Evolutionary conservation across 1,140 invertebrate species (phyloP).

Genomic region (Lepeophtheirus salmonis): DNA sequence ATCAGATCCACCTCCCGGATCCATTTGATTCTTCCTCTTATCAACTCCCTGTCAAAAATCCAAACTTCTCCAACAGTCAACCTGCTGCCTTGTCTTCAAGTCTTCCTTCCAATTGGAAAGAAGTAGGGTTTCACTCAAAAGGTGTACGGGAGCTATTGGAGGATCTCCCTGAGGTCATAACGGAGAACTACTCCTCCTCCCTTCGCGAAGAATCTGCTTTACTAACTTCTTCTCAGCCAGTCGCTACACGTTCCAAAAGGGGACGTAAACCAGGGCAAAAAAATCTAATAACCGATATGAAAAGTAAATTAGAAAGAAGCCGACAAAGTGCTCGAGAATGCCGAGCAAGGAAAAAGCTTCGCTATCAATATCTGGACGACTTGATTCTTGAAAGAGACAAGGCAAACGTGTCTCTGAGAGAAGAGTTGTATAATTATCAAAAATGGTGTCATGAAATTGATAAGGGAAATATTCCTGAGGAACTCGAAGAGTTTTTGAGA

Average conservation of each 20-base stretch:
- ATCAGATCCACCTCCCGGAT: not conserved
- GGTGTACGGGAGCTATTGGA: not conserved
- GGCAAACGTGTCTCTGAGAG: constrained; percentile 66
- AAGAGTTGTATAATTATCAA: constrained; percentile 73
- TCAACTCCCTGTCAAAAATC: not conserved
- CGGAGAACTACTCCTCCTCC: not conserved
- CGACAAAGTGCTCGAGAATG: constrained; percentile 91
- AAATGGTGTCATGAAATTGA: constrained; percentile 57
- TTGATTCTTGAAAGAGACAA: constrained; percentile 78
- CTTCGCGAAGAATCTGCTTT: not conserved
- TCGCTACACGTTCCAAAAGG: constrained; percentile 38
- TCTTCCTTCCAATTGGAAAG: not conserved
- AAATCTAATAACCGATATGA: constrained; percentile 76
- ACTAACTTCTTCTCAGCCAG: not conserved
- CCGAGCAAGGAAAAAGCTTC: constrained; percentile 80
- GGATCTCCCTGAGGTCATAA: not conserved
- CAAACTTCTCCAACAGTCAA: not conserved
- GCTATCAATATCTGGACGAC: constrained; percentile 82
- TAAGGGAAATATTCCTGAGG: constrained; percentile 52
- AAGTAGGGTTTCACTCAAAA: not conserved
- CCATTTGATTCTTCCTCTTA: not conserved
- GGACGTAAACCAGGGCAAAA: constrained; percentile 71
- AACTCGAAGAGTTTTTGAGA: constrained; percentile 48
- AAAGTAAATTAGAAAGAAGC: constrained; percentile 82
- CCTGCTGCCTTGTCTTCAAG: not conserved